Base-by-base conservation (phyloP, 2,888 invertebrate species). In the Trypoxylon attenuatum region DNA sequence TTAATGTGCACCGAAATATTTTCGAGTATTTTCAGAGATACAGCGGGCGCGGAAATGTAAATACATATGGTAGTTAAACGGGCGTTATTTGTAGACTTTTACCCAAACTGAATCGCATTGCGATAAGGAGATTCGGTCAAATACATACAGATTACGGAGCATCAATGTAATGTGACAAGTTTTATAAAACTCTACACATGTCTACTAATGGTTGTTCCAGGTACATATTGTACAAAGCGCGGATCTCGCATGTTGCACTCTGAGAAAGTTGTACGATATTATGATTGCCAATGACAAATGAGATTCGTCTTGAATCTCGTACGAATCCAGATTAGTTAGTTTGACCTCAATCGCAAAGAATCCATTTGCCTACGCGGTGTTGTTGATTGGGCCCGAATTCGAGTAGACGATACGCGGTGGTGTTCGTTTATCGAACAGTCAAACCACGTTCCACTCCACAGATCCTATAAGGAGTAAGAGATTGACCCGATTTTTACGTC, bases 401-500 rank as follows among this genome's bases (percentile, higher is more conserved):
- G 58, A 49, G 51, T 42, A 45, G 42, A 38, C 15, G 39, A 22
- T 47, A 42, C 58, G 59, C 59, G 19, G 52, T 19, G 39, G 27
- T 51, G 55, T 53, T 56, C 65, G 55, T 68, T 73, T 59, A 64
- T 77, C 80, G 74, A 67, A 75, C 69, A 80, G 69, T 66, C 74
- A 22, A 46, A 72, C 71, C 80, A 82, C 82, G 79, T 82, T 78
- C 75, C 65, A 74, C 73, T 78, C 75, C 65, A 74, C 73, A 76
- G 79, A 73, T 78, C 73, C 77, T n/a, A n/a, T n/a, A n/a, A n/a
- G n/a, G n/a, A 79, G 74, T 77, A 77, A 69, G 78, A 76, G 80
- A 82, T 81, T 80, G 82, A 82, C 82, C 82, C 78, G 81, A 76
- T 82, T 82, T 77, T 72, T 71, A 75, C 70, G 64, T 71, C 74